Conservation (phyloP, 2,888 invertebrate species). For the Ochropleura leucogaster region DNA sequence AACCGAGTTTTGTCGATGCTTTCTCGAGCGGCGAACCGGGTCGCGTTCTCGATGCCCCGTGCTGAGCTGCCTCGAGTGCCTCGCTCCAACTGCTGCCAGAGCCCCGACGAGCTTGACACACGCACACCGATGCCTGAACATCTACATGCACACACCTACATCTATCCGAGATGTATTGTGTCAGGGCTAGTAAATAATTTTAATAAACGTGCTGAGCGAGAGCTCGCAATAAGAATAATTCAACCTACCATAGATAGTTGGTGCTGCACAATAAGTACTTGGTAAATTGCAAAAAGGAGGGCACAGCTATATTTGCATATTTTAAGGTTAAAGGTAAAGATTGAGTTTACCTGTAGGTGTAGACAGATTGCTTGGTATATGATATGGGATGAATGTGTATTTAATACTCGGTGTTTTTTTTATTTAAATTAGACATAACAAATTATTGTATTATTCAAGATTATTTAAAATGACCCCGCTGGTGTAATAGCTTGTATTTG, state of each 20-base stretch:
- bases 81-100: conserved; percentile 67
- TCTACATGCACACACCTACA: conserved; percentile 71
- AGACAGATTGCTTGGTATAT: conserved; percentile 29
- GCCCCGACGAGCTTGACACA: conserved; percentile 72
- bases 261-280: conserved; percentile 54
- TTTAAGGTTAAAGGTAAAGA: conserved; percentile 67
- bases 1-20: conserved; percentile 91
- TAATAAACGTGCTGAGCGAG: conserved; percentile 65
- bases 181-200: conserved; percentile 82
- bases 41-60: conserved; percentile 89
- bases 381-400: conserved; percentile 34
- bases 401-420: conserved; percentile 6
- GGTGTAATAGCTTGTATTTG: conserved; percentile 63
- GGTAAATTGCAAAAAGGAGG: conserved; percentile 63
- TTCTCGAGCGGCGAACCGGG: conserved; percentile 90
- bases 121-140: conserved; percentile 71
- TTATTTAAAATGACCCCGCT: conserved; percentile 62
- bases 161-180: conserved; percentile 73
- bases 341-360: conserved; percentile 59
- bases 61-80: conserved; percentile 81
- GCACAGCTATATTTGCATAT: conserved; percentile 62
- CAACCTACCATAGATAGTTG: conserved; percentile 56
- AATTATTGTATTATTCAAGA: conserved; percentile 58
- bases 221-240: conserved; percentile 59
- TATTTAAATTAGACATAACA: conserved; percentile 45